Evolutionary conservation across 2,888 invertebrate species (phyloP), one percentile per base, ranked within the genome.

Genomic region (Himalopsyche tibetana): DNA sequence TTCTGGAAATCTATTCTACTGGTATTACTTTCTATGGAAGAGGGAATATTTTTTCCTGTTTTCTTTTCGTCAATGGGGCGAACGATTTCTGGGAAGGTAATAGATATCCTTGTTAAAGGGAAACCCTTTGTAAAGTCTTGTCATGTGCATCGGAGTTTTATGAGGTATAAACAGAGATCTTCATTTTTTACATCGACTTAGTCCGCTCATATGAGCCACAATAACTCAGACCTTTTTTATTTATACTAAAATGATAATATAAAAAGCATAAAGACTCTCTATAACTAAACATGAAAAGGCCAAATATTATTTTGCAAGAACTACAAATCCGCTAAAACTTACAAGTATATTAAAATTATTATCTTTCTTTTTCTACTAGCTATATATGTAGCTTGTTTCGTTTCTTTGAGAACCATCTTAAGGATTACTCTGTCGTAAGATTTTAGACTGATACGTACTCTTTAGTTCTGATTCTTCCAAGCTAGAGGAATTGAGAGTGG

Each of bases 61-160:
- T 63, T 28, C 63, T 63, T 63, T 28, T 63, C 11, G 28, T 63
- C 63, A 63, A 63, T 63, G 63, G 63, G 63, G 63, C 63, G 63
- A 63, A 63, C n/a, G 63, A 63, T 63, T 63, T 63, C 8, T 63
- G 19, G n/a, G 28, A 63, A 63, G 8, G 74, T 74, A 74, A 74
- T 74, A 74, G 74, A 74, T 74, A 74, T 36, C 38, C 28, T 74
- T 74, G 74, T 36, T 74, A 74, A 36, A 36, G 74, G 38, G 12
- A 74, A 36, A 74, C 28, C 74, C 74, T 74, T 74, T 74, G 38
- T 74, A 74, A 38, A 74, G 74, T 36, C 74, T 15, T 36, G 36
- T 74, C 74, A 74, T 74, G 74, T 74, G 74, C 74, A 74, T 74
- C 74, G 36, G 74, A 36, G 74, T 74, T 74, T 74, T 74, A 74